These are phyloP conservation scores for Leptonema lineaticorne DNA, from an alignment of 1,140 invertebrate genomes.

Conservation along the genomic window DNA sequence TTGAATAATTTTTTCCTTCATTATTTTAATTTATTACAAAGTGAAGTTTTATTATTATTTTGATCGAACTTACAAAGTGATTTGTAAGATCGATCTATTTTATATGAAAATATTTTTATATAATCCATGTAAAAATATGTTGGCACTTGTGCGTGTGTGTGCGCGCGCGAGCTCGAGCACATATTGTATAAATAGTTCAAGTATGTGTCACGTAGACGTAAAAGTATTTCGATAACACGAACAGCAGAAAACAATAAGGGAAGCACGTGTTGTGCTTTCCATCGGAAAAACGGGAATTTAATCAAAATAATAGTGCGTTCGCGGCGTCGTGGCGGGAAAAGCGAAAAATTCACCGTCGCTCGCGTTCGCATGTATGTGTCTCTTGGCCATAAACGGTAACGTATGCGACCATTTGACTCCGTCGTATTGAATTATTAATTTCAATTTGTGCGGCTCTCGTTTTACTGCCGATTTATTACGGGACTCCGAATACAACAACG, in stretches of 20 bases:
- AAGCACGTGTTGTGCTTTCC: neutral
- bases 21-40: no score
- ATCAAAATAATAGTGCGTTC: slow-evolving; percentile 1
- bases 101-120: no score
- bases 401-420: slow-evolving; percentile 29
- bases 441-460: slow-evolving; percentile 37
- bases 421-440: slow-evolving; percentile 38
- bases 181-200: no score
- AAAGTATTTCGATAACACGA: no score
- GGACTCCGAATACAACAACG: neutral
- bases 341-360: neutral
- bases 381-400: slow-evolving; percentile 23
- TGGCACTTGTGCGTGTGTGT: no score
- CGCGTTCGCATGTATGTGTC: neutral
- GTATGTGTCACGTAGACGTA: no score
- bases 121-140: no score
- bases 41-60: no score
- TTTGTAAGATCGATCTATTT: no score
- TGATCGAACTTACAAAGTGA: no score
- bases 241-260: neutral
- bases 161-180: no score
- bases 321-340: neutral
- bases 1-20: no score
- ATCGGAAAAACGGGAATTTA: neutral
- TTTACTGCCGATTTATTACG: slow-evolving; percentile 40